phyloP scores from a whole-genome alignment of 2,888 invertebrate species.

The Dicyrtomina minuta region DNA sequence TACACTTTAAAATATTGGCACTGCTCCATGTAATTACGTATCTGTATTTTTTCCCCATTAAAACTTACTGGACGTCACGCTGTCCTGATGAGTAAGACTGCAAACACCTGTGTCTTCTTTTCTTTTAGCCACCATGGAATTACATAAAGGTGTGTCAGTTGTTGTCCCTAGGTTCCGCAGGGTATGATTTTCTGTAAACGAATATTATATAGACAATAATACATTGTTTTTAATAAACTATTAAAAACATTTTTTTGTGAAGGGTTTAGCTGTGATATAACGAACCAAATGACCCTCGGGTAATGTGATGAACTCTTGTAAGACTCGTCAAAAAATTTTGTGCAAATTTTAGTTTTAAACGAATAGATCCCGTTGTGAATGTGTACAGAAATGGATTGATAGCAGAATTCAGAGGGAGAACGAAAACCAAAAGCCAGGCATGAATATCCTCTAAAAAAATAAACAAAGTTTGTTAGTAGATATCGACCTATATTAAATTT shows the following conservation, averaged over 20 bases:
- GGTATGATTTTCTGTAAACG: slow-evolving; percentile 7
- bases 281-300: slow-evolving; percentile 21
- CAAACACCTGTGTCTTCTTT: background rate
- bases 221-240: too few relatives aligned
- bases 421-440: slow-evolving; percentile 68
- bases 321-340: slow-evolving; percentile 10
- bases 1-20: too few relatives aligned
- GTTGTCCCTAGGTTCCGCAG: slow-evolving; percentile 13
- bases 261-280: too few relatives aligned
- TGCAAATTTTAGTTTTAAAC: slow-evolving; percentile 16
- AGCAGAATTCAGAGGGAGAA: slow-evolving; percentile 68
- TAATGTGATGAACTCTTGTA: slow-evolving; percentile 3
- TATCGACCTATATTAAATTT: too few relatives aligned
- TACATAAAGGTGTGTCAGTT: slow-evolving; percentile 14
- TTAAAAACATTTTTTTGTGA: too few relatives aligned
- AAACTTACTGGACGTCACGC: slow-evolving; percentile 25
- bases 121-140: slow-evolving; percentile 13
- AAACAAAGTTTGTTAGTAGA: too few relatives aligned
- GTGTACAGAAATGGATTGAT: slow-evolving; percentile 69
- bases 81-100: slow-evolving; percentile 23
- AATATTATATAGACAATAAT: too few relatives aligned
- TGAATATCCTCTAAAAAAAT: slow-evolving; percentile 63
- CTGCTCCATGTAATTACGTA: too few relatives aligned
- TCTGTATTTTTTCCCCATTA: too few relatives aligned
- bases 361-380: slow-evolving; percentile 61